These are phyloP conservation scores for Magallana nippona DNA, from an alignment of 2,888 invertebrate species.

Conservation along the genomic window DNA sequence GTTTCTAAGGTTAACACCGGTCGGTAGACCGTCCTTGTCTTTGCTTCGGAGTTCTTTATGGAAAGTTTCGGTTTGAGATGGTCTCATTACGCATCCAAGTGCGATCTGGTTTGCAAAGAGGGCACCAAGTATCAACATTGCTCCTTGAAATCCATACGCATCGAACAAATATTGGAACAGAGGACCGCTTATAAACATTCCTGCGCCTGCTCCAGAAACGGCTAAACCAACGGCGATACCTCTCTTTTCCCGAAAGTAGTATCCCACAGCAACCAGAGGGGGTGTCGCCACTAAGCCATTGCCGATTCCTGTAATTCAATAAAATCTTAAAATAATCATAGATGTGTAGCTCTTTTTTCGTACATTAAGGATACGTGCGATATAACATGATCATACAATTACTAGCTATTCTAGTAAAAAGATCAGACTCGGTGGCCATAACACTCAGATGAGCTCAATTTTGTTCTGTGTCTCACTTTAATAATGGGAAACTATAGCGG, in stretches of 20 bases:
- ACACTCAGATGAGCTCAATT: no score
- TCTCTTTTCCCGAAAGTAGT: conserved; percentile 43
- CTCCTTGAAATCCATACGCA: conserved; percentile 45
- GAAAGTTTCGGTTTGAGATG: conserved; percentile 45
- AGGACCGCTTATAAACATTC: conserved; percentile 52
- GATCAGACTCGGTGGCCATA: no score
- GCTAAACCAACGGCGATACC: conserved; percentile 43
- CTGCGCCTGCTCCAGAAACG: conserved; percentile 46
- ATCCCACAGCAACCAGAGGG: conserved; percentile 41
- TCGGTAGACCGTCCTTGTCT: not conserved
- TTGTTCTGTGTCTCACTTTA: no score
- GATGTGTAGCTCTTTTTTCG: no score
- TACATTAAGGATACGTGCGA: no score
- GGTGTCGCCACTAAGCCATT: conserved; percentile 43
- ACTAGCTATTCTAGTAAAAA: no score
- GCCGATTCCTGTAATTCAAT: conserved; percentile 40
- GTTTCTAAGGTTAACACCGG: not conserved
- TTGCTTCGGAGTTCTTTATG: conserved; percentile 34
- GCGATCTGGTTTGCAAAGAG: conserved; percentile 38
- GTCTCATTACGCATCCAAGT: conserved; percentile 47
- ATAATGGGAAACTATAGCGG: no score
- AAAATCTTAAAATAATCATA: no score
- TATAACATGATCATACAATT: no score
- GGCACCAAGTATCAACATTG: conserved; percentile 48
- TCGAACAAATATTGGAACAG: conserved; percentile 45